Evolutionary conservation across 1,140 invertebrate genomes (phyloP), one percentile per base, ranked within the genome.

Genomic region (Trypoxylus dichotomus): DNA sequence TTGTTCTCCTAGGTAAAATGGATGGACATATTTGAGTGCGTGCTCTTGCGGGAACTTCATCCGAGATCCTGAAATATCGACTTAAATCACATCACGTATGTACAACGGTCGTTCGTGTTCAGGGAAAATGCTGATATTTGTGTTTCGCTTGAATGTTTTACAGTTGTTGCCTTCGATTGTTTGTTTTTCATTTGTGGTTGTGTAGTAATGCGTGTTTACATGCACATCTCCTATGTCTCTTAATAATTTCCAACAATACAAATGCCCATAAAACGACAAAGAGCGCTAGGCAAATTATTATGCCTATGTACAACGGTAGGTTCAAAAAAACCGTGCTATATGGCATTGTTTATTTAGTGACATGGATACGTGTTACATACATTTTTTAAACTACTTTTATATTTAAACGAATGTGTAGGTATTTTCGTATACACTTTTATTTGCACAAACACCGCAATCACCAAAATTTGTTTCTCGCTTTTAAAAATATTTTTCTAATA

Each of bases 1-100:
- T 68, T 29, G 60, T 27, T 68, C 60, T 25, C 5, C 15, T 68
- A 68, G 21, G 60, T 29, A 29, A 68, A 68, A 68, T 27, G 15
- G 60, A 27, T 27, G 24, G 24, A 68, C 60, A 29, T 24, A 24
- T 68, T 27, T 68, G 60, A 68, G 60, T n/a, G 60, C 60, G 27
- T 25, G 7, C 27, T 25, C 60, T 29, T 15, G 27, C 60, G 60
- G 27, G 60, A 68, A 68, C 21, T 68, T 68, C 60, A 68, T 68
- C 27, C 24, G 7, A 25, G 60, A 68, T 27, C 5, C 60, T 15
- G 60, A 68, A 29, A 68, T 68, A 68, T 68, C 60, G 60, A 8
- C 60, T 68, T 68, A 68, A 68, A 68, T 68, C 60, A 68, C 60
- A 68, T 68, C 60, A 68, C 60, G 60, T 68, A 68, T 68, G 60